Evolutionary conservation across 1,140 invertebrate species (phyloP).

Genomic region (Gerris buenoi): DNA sequence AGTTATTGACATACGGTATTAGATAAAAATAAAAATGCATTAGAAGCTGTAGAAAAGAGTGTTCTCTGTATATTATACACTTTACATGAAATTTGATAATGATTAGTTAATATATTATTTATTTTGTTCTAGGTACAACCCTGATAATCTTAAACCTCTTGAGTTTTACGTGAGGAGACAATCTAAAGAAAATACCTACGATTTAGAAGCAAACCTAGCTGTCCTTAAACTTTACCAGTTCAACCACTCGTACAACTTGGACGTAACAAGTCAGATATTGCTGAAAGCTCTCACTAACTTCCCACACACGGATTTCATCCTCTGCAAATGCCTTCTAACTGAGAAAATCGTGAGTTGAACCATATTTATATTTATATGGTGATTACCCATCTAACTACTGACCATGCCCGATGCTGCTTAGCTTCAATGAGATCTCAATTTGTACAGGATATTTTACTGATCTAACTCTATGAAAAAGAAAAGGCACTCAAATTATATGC

Average conservation of each 20-base stretch:
- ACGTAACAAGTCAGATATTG: slow-evolving; percentile 71
- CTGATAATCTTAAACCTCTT: slow-evolving; percentile 73
- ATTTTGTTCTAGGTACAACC: slow-evolving; percentile 64
- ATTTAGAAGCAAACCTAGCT: slow-evolving; percentile 89
- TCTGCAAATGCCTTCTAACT: slow-evolving; percentile 87
- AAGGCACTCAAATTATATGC: too few relatives aligned
- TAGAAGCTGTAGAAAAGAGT: background rate
- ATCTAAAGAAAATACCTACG: slow-evolving; percentile 82
- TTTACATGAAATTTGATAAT: background rate
- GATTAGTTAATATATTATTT: background rate
- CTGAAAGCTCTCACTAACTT: slow-evolving; percentile 90
- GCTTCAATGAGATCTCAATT: too few relatives aligned
- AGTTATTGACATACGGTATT: background rate
- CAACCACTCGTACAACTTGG: slow-evolving; percentile 68
- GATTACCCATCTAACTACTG: too few relatives aligned
- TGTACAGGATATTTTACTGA: too few relatives aligned
- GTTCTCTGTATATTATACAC: background rate
- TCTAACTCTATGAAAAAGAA: too few relatives aligned
- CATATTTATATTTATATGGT: slow-evolving; percentile 1
- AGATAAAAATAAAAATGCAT: background rate
- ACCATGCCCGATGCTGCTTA: too few relatives aligned
- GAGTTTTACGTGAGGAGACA: slow-evolving; percentile 88
- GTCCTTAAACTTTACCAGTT: slow-evolving; percentile 85
- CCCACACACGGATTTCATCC: slow-evolving; percentile 89
- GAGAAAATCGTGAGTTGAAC: slow-evolving; percentile 54